A percentile compares a stretch with the other conserved stretches of the same genome.
Conservation (phyloP, 2,888 invertebrate genomes). For the Saturnia pavonia region DNA sequence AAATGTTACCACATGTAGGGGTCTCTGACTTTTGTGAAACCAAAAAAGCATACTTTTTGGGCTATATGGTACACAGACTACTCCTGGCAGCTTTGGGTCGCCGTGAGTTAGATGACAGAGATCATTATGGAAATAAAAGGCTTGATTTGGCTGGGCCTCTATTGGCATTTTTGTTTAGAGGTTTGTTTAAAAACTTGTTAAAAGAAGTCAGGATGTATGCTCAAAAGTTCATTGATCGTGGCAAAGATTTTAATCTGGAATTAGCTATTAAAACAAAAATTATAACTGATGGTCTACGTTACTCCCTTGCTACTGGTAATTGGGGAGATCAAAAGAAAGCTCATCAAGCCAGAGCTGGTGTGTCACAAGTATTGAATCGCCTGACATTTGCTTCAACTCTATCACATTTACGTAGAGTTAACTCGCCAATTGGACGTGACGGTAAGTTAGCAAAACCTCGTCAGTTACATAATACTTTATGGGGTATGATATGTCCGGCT, state of each 20-base stretch:
- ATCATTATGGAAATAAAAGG: constrained; percentile 99
- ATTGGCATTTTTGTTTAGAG: constrained; percentile 97
- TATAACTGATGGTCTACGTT: constrained; percentile 98
- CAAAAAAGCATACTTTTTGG: constrained; percentile 98
- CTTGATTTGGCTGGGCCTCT: constrained; percentile 98
- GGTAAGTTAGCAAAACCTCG: constrained; percentile 99
- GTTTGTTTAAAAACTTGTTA: constrained; percentile 96
- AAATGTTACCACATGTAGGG: constrained; percentile 99
- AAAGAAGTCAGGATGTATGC: constrained; percentile 99
- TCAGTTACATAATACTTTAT: constrained; percentile 98
- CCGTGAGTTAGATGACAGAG: constrained; percentile 98
- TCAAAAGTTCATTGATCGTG: constrained; percentile 99
- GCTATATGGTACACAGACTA: constrained; percentile 99
- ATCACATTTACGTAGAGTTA: constrained; percentile 98
- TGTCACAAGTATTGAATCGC: constrained; percentile 98
- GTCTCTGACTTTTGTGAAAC: constrained; percentile 99
- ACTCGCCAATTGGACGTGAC: constrained; percentile 99
- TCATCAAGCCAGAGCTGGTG: constrained; percentile 98
- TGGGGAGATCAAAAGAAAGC: constrained; percentile 99
- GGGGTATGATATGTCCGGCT: constrained; percentile 99
- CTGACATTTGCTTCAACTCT: constrained; percentile 99
- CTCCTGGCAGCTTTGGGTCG: constrained; percentile 96
- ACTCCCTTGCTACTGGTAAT: constrained; percentile 99
- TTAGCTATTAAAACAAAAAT: constrained; percentile 98
- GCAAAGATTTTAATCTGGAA: constrained; percentile 99